Evolutionary conservation across 2,797 vertebrate genomes (phyloP).

Genomic region (Gymnocypris eckloni): DNA sequence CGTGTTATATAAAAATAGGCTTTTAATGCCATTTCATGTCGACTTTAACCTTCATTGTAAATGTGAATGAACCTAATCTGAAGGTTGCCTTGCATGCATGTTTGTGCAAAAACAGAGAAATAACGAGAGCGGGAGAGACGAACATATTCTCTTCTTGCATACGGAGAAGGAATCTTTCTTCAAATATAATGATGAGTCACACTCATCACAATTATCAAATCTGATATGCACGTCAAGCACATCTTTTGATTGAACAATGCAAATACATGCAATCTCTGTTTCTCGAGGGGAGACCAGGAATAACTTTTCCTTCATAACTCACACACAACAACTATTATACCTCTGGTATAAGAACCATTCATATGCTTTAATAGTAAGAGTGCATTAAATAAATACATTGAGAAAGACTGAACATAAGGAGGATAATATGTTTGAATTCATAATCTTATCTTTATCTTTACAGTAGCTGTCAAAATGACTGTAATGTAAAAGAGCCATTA

Average conservation of each 20-base stretch:
- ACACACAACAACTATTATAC: neutral
- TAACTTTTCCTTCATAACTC: neutral
- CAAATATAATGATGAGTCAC: constrained; percentile 14
- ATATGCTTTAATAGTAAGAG: neutral
- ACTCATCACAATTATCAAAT: constrained; percentile 9
- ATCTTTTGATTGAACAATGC: neutral
- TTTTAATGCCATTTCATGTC: neutral
- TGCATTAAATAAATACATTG: neutral
- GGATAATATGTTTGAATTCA: no score
- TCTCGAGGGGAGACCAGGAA: neutral
- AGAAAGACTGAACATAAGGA: neutral
- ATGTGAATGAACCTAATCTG: neutral
- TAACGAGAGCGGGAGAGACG: neutral
- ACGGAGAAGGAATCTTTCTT: constrained; percentile 8
- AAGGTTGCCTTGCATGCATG: neutral
- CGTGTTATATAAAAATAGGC: neutral
- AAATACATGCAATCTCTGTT: neutral
- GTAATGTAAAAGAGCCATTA: neutral
- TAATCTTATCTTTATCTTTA: no score
- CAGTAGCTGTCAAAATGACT: neutral
- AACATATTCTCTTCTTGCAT: constrained; percentile 28
- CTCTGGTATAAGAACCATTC: neutral
- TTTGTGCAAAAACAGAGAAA: neutral
- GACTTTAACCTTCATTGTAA: neutral
- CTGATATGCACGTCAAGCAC: constrained; percentile 7